Evolutionary conservation across 2,888 invertebrate genomes (phyloP).

Genomic region (Leptura quadrifasciata): DNA sequence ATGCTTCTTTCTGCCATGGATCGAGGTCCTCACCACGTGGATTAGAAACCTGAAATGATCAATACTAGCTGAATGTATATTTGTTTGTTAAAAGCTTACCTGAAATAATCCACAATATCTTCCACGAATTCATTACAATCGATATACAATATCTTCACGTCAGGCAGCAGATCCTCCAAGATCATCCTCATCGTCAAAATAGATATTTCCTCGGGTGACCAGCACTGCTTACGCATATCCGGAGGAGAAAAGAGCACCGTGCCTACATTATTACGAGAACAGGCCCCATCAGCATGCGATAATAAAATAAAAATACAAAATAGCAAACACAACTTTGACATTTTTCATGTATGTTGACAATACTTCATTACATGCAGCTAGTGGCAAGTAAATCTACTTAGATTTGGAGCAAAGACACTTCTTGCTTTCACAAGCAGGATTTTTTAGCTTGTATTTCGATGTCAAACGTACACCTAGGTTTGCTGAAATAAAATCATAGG

Average conservation of each 20-base stretch:
- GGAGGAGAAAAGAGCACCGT: slow-evolving; percentile 70
- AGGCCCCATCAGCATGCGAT: not conserved
- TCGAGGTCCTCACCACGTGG: slow-evolving; percentile 62
- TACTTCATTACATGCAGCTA: not conserved
- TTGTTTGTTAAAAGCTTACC: slow-evolving; percentile 20
- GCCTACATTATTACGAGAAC: slow-evolving; percentile 55
- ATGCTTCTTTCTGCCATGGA: slow-evolving; percentile 68
- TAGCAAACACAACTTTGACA: slow-evolving; percentile 30
- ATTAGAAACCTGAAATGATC: slow-evolving; percentile 47
- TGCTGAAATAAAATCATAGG: too few species aligned
- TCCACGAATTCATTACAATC: slow-evolving; percentile 68
- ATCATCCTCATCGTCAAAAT: slow-evolving; percentile 70
- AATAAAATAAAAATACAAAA: slow-evolving; percentile 17
- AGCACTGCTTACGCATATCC: slow-evolving; percentile 69
- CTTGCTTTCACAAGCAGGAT: too few species aligned
- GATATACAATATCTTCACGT: slow-evolving; percentile 62
- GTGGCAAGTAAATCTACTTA: not conserved
- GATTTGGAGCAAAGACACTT: not conserved
- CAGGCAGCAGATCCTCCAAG: slow-evolving; percentile 69
- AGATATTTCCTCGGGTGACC: slow-evolving; percentile 69
- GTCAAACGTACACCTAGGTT: too few species aligned
- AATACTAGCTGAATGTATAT: not conserved
- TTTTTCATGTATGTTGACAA: slow-evolving; percentile 1
- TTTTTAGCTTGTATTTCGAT: too few species aligned
- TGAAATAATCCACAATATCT: slow-evolving; percentile 70